phyloP scores from a whole-genome alignment of 1,140 invertebrate species.

The Riptortus pedestris region DNA sequence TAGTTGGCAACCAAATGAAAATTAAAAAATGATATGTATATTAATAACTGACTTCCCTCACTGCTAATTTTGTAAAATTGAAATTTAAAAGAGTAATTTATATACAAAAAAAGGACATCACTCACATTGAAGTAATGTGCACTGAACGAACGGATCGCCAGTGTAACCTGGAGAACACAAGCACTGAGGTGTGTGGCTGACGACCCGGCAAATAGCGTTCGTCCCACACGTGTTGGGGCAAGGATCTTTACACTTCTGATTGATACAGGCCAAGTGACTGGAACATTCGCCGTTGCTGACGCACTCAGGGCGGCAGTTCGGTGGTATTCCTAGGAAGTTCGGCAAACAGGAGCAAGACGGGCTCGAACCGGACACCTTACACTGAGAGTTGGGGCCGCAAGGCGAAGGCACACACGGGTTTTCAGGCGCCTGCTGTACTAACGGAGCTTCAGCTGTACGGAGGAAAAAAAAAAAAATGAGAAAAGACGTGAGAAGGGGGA shows the following conservation, averaged over 20 bases:
- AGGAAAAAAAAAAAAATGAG: constrained; percentile 17
- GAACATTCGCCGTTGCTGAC: constrained; percentile 45
- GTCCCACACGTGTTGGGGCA: constrained; percentile 46
- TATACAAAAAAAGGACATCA: no score
- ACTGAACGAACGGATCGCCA: constrained; percentile 63
- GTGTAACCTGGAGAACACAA: constrained; percentile 52
- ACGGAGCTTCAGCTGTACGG: constrained; percentile 34
- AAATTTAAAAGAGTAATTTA: no score
- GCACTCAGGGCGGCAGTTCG: constrained; percentile 46
- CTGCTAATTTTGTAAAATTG: no score
- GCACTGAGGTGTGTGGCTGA: constrained; percentile 54
- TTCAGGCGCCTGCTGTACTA: constrained; percentile 31
- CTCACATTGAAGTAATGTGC: constrained; percentile 46
- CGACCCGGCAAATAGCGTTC: constrained; percentile 53
- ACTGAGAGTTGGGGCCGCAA: constrained; percentile 55
- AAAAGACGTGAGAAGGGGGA: background rate
- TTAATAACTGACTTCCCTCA: no score
- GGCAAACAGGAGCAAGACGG: constrained; percentile 48
- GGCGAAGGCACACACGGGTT: constrained; percentile 46
- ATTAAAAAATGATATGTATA: no score
- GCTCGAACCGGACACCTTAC: constrained; percentile 44
- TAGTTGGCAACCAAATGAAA: no score
- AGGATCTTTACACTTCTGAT: constrained; percentile 46
- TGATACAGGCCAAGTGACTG: constrained; percentile 44
- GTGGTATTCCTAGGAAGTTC: constrained; percentile 40